Percentiles rank a stretch among this genome's conserved stretches.
These are phyloP conservation scores for Eretmochelys imbricata DNA, from an alignment of 2,113 vertebrate species.

Conservation along the genomic window DNA sequence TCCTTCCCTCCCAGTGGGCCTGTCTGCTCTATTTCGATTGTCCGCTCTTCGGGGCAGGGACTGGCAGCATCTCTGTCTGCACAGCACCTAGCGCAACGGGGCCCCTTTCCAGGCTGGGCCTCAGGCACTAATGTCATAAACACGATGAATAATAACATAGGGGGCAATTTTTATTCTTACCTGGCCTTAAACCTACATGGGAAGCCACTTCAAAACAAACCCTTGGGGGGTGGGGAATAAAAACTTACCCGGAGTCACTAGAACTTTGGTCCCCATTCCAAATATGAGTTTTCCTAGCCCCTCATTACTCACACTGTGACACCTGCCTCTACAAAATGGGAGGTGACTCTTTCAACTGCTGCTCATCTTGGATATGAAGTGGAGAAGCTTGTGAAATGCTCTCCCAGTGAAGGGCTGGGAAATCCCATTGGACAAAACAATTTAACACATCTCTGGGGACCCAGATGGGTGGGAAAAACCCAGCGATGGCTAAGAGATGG, in stretches of 20 bases:
- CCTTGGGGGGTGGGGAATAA: neutral
- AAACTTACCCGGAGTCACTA: slow-evolving; percentile 62
- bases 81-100: no score
- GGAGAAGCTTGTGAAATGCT: neutral
- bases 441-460: neutral
- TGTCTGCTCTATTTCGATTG: no score
- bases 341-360: neutral
- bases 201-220: neutral
- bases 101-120: no score
- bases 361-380: neutral
- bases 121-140: no score
- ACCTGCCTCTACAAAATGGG: slow-evolving; percentile 42
- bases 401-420: neutral
- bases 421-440: neutral
- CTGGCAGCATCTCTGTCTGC: no score
- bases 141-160: no score
- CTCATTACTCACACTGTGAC: neutral
- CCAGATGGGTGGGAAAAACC: neutral
- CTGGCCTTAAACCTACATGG: neutral
- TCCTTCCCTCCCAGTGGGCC: no score
- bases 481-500: neutral
- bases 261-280: slow-evolving; percentile 63
- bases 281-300: slow-evolving; percentile 19
- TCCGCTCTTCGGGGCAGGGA: no score
- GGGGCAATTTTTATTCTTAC: neutral